Percentiles rank a stretch among this genome's conserved stretches.
Evolutionary conservation across 2,888 invertebrate species (phyloP).

Genomic region (Cabera pusaria): DNA sequence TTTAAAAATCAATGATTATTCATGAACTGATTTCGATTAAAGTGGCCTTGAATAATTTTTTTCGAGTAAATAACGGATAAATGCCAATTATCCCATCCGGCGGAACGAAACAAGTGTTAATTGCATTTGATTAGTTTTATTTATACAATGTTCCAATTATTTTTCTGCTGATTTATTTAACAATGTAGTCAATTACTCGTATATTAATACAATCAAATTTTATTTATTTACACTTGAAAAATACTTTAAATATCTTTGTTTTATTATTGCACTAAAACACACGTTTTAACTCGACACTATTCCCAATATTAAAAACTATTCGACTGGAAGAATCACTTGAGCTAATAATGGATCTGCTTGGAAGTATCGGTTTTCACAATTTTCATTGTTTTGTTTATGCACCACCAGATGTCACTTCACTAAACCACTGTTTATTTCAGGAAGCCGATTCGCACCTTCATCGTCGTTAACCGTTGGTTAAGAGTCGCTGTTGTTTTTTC

Average conservation of each 20-base stretch:
- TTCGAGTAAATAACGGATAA: slow-evolving; percentile 31
- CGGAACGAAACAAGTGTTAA: slow-evolving; percentile 21
- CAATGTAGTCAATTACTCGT: slow-evolving; percentile 2
- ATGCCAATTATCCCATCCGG: slow-evolving; percentile 43
- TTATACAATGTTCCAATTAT: not conserved
- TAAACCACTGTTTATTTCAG: slow-evolving; percentile 26
- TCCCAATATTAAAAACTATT: slow-evolving; percentile 15
- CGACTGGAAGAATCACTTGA: slow-evolving; percentile 45
- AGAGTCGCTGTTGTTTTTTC: slow-evolving; percentile 17
- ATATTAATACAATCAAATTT: not conserved
- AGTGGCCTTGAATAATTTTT: slow-evolving; percentile 41
- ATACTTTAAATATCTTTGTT: slow-evolving; percentile 32
- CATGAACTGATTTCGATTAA: slow-evolving; percentile 20
- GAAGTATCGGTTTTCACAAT: slow-evolving; percentile 42
- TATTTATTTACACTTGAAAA: slow-evolving; percentile 23
- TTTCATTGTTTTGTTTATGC: slow-evolving; percentile 41
- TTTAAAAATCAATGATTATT: too few species aligned
- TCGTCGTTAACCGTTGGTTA: slow-evolving; percentile 18
- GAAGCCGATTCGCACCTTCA: slow-evolving; percentile 24
- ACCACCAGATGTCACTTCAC: slow-evolving; percentile 62
- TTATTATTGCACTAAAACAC: slow-evolving; percentile 39
- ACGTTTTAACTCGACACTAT: slow-evolving; percentile 6
- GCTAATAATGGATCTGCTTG: slow-evolving; percentile 43
- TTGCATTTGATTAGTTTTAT: slow-evolving; percentile 2
- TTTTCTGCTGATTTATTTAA: not conserved